A percentile compares a stretch with the other conserved stretches of the same genome.
Conservation (phyloP, 2,113 vertebrate genomes). For the Caretta caretta region DNA sequence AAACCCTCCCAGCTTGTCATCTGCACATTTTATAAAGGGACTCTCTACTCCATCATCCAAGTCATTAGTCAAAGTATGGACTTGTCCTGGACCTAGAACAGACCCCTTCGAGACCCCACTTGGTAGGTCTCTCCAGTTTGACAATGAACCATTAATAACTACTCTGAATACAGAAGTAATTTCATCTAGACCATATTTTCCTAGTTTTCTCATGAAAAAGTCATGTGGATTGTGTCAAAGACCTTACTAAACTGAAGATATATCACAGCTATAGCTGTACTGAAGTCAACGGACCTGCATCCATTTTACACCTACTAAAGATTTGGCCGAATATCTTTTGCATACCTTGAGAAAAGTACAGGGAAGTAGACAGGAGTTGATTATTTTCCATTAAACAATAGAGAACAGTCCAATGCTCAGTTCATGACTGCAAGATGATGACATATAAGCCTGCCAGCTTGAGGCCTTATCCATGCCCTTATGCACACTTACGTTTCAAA, state of each 20-base stretch:
- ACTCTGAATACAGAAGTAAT: neutral
- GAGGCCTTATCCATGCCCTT: neutral
- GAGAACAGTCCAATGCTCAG: neutral
- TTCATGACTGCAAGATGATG: neutral
- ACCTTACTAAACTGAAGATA: neutral
- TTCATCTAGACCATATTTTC: neutral
- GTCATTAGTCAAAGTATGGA: neutral
- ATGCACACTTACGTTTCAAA: constrained; percentile 40
- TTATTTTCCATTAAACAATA: constrained; percentile 12
- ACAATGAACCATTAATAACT: neutral
- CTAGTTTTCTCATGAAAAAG: neutral
- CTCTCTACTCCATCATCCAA: neutral
- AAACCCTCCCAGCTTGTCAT: neutral
- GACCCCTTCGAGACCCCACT: neutral
- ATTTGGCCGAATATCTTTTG: neutral
- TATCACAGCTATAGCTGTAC: neutral
- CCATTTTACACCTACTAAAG: neutral
- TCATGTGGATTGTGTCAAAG: neutral
- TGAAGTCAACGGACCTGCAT: neutral
- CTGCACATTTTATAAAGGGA: neutral
- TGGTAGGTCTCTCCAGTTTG: neutral
- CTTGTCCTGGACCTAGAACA: neutral
- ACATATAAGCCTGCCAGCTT: neutral
- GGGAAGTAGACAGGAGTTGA: neutral
- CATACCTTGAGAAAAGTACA: neutral